Percentiles rank a stretch among this genome's conserved stretches.
Evolutionary conservation across 2,797 vertebrate genomes (phyloP).

Genomic region (Clamator glandarius): DNA sequence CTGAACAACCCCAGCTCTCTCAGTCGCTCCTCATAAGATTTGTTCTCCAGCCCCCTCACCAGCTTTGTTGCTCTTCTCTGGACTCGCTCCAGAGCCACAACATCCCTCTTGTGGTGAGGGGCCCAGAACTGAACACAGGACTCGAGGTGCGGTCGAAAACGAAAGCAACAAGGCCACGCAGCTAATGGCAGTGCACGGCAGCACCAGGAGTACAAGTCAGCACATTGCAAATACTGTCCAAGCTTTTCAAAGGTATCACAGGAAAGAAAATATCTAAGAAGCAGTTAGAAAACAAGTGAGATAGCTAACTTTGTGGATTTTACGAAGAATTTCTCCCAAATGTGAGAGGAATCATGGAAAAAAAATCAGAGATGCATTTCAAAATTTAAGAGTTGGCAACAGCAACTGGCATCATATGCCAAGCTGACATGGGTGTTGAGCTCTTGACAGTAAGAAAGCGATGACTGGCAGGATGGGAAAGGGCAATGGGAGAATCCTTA

Average conservation of each 20-base stretch:
- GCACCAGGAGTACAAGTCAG: not conserved
- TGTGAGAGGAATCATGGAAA: not conserved
- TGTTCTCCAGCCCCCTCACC: no score
- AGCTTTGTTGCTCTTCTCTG: no score
- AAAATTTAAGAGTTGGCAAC: constrained; percentile 36
- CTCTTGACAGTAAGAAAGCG: constrained; percentile 12
- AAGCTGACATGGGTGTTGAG: constrained; percentile 56
- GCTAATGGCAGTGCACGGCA: not conserved
- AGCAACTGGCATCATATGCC: constrained; percentile 8
- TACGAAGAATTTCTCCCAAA: not conserved
- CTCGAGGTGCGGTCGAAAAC: no score
- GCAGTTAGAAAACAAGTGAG: not conserved
- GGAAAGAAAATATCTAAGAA: not conserved
- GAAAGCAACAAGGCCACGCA: not conserved
- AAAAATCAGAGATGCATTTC: not conserved
- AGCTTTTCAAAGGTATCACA: not conserved
- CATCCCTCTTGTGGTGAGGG: no score
- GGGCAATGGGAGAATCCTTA: constrained; percentile 33
- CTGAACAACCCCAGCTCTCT: no score
- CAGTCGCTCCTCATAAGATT: no score
- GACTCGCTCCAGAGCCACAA: no score
- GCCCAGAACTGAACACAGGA: no score
- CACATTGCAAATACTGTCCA: not conserved
- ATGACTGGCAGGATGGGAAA: constrained; percentile 47
- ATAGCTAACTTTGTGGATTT: not conserved